Conservation (phyloP, 2,888 invertebrate species). For the Ophion ventricosus region DNA sequence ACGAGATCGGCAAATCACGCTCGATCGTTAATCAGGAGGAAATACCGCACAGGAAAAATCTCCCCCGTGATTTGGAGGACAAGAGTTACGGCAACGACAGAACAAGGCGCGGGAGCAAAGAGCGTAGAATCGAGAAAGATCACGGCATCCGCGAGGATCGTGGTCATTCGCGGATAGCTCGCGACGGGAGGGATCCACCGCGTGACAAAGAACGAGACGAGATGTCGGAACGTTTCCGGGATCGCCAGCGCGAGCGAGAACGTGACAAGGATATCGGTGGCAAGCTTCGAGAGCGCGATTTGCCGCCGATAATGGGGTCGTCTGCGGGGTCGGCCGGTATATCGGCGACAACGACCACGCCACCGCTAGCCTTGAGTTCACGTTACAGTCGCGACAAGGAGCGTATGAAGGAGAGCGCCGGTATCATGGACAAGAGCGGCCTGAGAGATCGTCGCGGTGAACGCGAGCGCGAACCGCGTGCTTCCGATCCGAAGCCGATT, state of each 20-base stretch:
- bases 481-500: slow-evolving; percentile 65
- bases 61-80: slow-evolving; percentile 77
- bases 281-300: slow-evolving; percentile 77
- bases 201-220: slow-evolving; percentile 83
- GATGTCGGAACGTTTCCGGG: slow-evolving; percentile 87
- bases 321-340: slow-evolving; percentile 11
- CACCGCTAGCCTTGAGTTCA: slow-evolving; percentile 65
- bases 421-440: slow-evolving; percentile 70
- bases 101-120: slow-evolving; percentile 83
- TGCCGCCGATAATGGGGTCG: slow-evolving; percentile 47
- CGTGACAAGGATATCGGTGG: slow-evolving; percentile 72
- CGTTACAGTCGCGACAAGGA: slow-evolving; percentile 76
- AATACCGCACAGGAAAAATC: slow-evolving; percentile 80
- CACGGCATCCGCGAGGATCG: slow-evolving; percentile 73
- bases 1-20: slow-evolving; percentile 72
- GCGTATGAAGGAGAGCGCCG: slow-evolving; percentile 66
- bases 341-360: slow-evolving; percentile 49
- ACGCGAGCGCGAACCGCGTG: slow-evolving; percentile 75
- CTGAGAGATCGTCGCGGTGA: slow-evolving; percentile 75
- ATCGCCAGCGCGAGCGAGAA: slow-evolving; percentile 85
- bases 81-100: slow-evolving; percentile 83
- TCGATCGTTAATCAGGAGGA: slow-evolving; percentile 78
- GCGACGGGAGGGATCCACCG: slow-evolving; percentile 69
- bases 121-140: slow-evolving; percentile 78
- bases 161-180: slow-evolving; percentile 71